Base-by-base conservation (phyloP, 2,888 invertebrate species). In the Drosophila limbata region DNA sequence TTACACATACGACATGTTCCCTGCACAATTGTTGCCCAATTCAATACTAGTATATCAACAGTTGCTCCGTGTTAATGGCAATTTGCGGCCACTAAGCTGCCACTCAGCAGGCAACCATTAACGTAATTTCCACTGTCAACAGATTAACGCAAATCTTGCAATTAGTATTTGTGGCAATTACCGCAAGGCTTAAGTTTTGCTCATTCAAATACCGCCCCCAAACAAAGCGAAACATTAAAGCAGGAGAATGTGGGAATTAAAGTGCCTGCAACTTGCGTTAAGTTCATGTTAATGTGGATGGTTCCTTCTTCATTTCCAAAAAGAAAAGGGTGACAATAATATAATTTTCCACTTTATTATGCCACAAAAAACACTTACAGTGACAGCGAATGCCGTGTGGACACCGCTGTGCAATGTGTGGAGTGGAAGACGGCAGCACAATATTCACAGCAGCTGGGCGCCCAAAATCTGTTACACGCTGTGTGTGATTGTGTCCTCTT, bases 391-490 rank as follows among this genome's bases (percentile, higher is more conserved):
- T 19, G n/a, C 8, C 13, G 28, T 19, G 35, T 15, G 62, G 45
- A 47, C 61, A 61, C 62, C 62, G 61, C 55, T 55, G 62, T 39
- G 62, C 45, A 62, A 28, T 6, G 25, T 25, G 25, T 39, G n/a
- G n/a, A n/a, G n/a, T n/a, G n/a, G 13, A 51, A 47, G 51, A 35
- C 17, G 13, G 1, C 19, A 35, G 9, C 31, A 33, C 11, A 17
- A 17, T 50, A 48, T 19, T 28, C 31, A 10, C 52, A 50, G 35
- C 63, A 48, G 77, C 50, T 61, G 67, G 77, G 67, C 61, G 62
- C 59, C 74, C 51, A 50, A 55, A 68, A 59, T n/a, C n/a, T 71
- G 61, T 37, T 68, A 64, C 68, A 75, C 35, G 78, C 63, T 64
- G 75, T 64, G 75, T 64, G 73, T 48, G 50, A 10, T 31, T 63